Base-by-base conservation (phyloP, 2,797 vertebrate species). In the Catharus ustulatus region DNA sequence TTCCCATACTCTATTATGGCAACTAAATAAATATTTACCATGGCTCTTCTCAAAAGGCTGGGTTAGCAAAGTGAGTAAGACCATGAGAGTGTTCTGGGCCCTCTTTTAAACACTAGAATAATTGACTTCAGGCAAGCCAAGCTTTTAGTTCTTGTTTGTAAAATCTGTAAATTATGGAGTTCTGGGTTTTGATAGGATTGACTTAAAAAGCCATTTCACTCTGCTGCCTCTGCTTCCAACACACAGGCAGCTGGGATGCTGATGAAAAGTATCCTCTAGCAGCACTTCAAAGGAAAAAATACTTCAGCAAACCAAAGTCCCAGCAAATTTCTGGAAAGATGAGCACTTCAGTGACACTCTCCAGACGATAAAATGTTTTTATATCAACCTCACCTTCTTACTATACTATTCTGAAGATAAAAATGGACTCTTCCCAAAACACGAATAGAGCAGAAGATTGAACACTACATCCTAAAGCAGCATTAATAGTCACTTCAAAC, bases 1-100 rank as follows among this genome's bases (percentile, higher is more conserved):
- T 52, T 51, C 49, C 36, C 72, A 22, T 36, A 34, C 23, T 52
- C 77, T 89, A 90, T 95, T 89, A 95, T 74, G 87, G 84, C 84
- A 94, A 94, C 93, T 80, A 90, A 71, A 90, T 82, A 87, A 95
- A 94, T 89, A 93, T 90, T 95, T 94, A 90, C 81, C 57, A 80
- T 13, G 46, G 62, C 30, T 94, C 58, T 63, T 90, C 67, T 36
- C 71, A 67, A 63, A 91, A 82, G 71, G 57, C 69, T 66, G 32
- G 26, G 51, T 72, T 61, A 63, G 54, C 55, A 58, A 78, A 95
- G 43, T 30, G 27, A 84, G 32, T 52, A 84, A 82, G 46, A 68
- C 52, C 38, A 49, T 8, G 23, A 85, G 15, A 69, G 63, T 15
- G 18, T 34, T 75, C 54, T 62, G 46, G 26, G n/a, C 54, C 42